phyloP scores from a whole-genome alignment of 2,797 vertebrate species.

The Choloepus didactylus region DNA sequence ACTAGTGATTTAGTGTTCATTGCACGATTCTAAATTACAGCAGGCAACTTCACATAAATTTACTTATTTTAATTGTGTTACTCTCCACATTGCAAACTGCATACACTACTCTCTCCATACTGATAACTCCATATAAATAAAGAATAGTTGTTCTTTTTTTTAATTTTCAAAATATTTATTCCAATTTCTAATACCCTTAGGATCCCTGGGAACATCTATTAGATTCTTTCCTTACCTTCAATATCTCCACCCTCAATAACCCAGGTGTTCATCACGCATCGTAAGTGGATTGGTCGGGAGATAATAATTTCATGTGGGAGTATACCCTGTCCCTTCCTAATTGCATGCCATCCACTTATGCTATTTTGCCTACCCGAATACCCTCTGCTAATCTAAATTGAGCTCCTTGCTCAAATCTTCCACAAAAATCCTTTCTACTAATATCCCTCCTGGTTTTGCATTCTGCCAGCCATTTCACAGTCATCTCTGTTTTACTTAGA shows the following conservation, averaged over 20 bases:
- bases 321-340: accelerated
- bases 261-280: background rate
- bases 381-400: no score
- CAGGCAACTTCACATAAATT: background rate
- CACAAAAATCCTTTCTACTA: background rate
- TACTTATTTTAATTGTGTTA: background rate
- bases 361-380: no score
- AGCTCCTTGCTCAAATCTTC: background rate
- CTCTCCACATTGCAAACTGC: background rate
- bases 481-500: background rate
- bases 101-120: background rate
- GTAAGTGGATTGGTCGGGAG: background rate
- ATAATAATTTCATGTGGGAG: background rate
- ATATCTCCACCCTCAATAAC: background rate
- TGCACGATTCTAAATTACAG: background rate
- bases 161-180: background rate
- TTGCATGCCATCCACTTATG: accelerated
- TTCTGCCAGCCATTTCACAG: background rate
- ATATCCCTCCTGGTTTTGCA: accelerated
- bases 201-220: no score
- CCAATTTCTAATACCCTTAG: background rate
- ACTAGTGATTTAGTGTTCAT: background rate
- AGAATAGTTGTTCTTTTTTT: background rate
- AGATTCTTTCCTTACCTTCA: background rate
- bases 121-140: background rate